phyloP scores from a whole-genome alignment of 2,797 vertebrate species.

The Luscinia luscinia region DNA sequence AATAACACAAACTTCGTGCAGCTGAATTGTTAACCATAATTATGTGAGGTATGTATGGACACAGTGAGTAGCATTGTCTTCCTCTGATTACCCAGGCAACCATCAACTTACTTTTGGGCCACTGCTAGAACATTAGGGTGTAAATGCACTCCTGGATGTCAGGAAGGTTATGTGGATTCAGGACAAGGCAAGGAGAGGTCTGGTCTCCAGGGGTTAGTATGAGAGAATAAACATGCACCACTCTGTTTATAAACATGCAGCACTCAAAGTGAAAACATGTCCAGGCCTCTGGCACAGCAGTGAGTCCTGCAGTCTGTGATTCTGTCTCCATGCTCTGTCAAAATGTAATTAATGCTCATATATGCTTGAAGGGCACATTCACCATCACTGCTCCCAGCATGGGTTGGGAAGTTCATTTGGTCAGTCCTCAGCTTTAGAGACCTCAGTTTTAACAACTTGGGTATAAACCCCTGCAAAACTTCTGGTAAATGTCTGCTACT shows the following conservation, averaged over 20 bases:
- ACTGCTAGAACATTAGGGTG: not conserved
- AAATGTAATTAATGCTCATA: not conserved
- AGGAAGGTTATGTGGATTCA: not conserved
- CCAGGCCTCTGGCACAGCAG: not conserved
- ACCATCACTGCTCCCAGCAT: not conserved
- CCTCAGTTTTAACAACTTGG: not conserved
- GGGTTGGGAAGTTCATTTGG: not conserved
- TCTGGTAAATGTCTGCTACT: not conserved
- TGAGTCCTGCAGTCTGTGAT: not conserved
- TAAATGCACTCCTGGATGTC: not conserved
- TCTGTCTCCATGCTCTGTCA: not conserved
- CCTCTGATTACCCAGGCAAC: not conserved
- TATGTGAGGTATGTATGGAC: not conserved
- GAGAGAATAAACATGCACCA: too few species aligned
- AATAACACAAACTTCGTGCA: not conserved
- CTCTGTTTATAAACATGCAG: not conserved
- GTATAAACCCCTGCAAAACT: not conserved
- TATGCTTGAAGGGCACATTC: not conserved
- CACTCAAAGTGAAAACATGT: not conserved
- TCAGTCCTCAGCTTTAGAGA: not conserved
- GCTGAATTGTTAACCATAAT: not conserved
- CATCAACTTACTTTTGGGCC: not conserved
- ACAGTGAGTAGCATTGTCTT: not conserved
- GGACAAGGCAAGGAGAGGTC: not conserved
- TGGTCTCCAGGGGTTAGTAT: not conserved